These are phyloP conservation scores for Dendroctonus ponderosae DNA, from an alignment of 1,140 invertebrate species.

Conservation along the genomic window DNA sequence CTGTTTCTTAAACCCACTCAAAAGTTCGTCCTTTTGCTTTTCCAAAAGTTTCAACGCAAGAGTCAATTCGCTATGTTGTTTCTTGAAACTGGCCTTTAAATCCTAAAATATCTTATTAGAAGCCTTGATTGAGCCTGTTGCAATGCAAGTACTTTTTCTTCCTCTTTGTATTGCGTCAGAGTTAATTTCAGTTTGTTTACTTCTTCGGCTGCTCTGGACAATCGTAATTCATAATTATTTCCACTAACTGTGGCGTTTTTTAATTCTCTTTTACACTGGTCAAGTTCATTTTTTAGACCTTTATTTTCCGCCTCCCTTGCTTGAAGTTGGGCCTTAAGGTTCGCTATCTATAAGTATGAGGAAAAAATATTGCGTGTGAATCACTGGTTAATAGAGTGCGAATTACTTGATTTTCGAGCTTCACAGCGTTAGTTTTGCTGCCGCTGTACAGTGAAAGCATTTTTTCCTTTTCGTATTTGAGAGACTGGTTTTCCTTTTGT, in stretches of 20 bases:
- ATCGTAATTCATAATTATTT: slow-evolving; percentile 49
- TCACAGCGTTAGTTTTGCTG: slow-evolving; percentile 47
- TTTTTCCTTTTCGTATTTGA: slow-evolving; percentile 51
- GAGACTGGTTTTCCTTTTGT: slow-evolving; percentile 50
- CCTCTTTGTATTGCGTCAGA: slow-evolving; percentile 51
- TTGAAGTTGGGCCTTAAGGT: slow-evolving; percentile 48
- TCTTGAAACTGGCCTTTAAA: slow-evolving; percentile 51
- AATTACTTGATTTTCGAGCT: slow-evolving; percentile 50
- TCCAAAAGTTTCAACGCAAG: slow-evolving; percentile 50
- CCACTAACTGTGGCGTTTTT: slow-evolving; percentile 49
- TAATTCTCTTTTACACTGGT: slow-evolving; percentile 53
- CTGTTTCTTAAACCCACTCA: slow-evolving; percentile 57
- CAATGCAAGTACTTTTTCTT: slow-evolving; percentile 52
- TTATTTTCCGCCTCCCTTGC: slow-evolving; percentile 49
- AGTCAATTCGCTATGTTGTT: slow-evolving; percentile 51
- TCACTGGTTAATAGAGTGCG: background rate
- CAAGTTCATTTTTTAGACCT: slow-evolving; percentile 55
- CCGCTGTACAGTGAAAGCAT: slow-evolving; percentile 46
- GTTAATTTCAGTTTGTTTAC: slow-evolving; percentile 51
- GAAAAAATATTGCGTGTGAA: background rate
- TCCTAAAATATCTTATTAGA: slow-evolving; percentile 46
- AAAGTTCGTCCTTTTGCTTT: slow-evolving; percentile 53
- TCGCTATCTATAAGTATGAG: slow-evolving; percentile 30
- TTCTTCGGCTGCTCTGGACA: slow-evolving; percentile 54
- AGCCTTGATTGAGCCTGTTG: background rate